A percentile compares a stretch with the other conserved stretches of the same genome.
phyloP scores from a whole-genome alignment of 2,888 invertebrate species.

The Argyresthia albistria region DNA sequence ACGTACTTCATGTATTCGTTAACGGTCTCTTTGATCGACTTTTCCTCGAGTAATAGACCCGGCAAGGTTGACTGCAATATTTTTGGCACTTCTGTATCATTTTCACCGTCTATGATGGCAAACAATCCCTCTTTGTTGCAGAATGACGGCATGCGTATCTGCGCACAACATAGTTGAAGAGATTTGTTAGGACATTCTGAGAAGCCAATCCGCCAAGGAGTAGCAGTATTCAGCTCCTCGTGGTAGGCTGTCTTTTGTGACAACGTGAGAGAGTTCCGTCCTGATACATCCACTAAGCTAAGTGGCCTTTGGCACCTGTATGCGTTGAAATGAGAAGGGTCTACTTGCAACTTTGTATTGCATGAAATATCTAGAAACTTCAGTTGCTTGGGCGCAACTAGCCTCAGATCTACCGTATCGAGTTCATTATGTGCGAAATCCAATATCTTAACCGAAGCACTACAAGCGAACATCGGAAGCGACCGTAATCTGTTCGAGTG shows the following conservation, averaged over 20 bases:
- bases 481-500: slow-evolving; percentile 86
- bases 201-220: slow-evolving; percentile 87
- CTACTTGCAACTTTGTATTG: slow-evolving; percentile 85
- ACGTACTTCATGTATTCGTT: slow-evolving; percentile 90
- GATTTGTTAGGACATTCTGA: slow-evolving; percentile 86
- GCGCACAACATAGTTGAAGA: slow-evolving; percentile 82
- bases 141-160: slow-evolving; percentile 83
- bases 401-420: slow-evolving; percentile 82
- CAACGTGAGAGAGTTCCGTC: slow-evolving; percentile 80
- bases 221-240: slow-evolving; percentile 64
- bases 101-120: slow-evolving; percentile 86
- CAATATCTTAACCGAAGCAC: slow-evolving; percentile 81
- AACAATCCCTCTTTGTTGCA: slow-evolving; percentile 87
- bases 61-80: slow-evolving; percentile 83
- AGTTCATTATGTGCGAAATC: slow-evolving; percentile 90
- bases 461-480: slow-evolving; percentile 83
- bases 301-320: slow-evolving; percentile 86
- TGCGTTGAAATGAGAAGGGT: slow-evolving; percentile 84
- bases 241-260: slow-evolving; percentile 62
- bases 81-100: slow-evolving; percentile 78
- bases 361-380: slow-evolving; percentile 90
- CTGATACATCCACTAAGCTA: slow-evolving; percentile 88
- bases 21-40: slow-evolving; percentile 84
- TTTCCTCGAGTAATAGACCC: slow-evolving; percentile 84
- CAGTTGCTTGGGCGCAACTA: slow-evolving; percentile 84